A percentile compares a stretch with the other conserved stretches of the same genome.
Conservation (phyloP, 2,113 vertebrate genomes). For the Chloebia gouldiae region DNA sequence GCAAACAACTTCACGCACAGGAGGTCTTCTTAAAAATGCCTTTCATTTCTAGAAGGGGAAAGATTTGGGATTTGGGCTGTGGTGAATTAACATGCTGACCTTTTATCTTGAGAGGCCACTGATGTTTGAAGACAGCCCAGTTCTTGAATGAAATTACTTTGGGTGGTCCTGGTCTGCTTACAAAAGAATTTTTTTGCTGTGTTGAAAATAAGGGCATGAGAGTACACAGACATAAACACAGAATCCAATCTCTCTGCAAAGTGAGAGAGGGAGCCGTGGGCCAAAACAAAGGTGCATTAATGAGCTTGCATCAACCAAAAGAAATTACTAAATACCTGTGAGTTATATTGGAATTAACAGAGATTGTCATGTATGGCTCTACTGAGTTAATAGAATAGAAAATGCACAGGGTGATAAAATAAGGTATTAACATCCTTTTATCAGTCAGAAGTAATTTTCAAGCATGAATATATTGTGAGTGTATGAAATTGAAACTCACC, state of each 20-base stretch:
- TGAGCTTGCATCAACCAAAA: constrained; percentile 2
- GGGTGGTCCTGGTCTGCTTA: constrained; percentile 50
- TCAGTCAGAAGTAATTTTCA: constrained; percentile 34
- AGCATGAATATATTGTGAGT: constrained; percentile 24
- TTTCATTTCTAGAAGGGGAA: constrained; percentile 15
- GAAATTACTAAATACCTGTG: constrained; percentile 22
- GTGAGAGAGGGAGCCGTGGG: neutral
- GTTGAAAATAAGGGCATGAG: constrained; percentile 30
- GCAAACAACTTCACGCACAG: constrained; percentile 32
- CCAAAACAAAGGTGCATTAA: constrained; percentile 32
- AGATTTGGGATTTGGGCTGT: constrained; percentile 25
- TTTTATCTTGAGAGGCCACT: constrained; percentile 47
- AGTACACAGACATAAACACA: constrained; percentile 31
- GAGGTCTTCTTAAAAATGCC: constrained; percentile 50
- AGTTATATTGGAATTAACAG: constrained; percentile 30
- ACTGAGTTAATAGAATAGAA: constrained; percentile 35
- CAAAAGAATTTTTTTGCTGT: constrained; percentile 7
- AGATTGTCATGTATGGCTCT: neutral
- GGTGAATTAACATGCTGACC: constrained; percentile 56
- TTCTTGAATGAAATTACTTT: constrained; percentile 49
- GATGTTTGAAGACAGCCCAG: constrained; percentile 38
- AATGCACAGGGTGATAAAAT: constrained; percentile 10
- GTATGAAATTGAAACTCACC: constrained; percentile 5
- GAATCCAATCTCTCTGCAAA: neutral
- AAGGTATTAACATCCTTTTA: constrained; percentile 35